Evolutionary conservation across 2,113 vertebrate genomes (phyloP), one percentile per base, ranked within the genome.

Genomic region (Macquaria australasica): DNA sequence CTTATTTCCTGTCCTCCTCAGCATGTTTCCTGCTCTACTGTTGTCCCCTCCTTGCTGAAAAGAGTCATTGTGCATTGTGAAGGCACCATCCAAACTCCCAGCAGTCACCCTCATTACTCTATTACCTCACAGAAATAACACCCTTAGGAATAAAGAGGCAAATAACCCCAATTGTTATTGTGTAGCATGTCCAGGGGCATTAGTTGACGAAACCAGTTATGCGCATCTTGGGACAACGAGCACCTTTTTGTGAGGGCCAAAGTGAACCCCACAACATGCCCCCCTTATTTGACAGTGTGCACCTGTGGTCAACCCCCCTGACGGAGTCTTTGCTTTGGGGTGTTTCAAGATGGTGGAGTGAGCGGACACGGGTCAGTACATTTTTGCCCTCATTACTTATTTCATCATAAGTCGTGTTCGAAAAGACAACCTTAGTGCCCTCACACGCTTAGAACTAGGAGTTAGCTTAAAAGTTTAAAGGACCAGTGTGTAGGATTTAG

Each of bases 1-100:
- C 72, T 87, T 83, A 83, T 84, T 84, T 89, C 83, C 87, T 86
- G 51, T 59, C 51, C 39, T 72, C 64, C 48, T 58, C 76, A 1
- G 15, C 51, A 20, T 28, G 69, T 23, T 64, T 73, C 75, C 83
- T 68, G 14, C 43, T 68, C 70, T 43, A 64, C 58, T 59, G 21
- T 43, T 63, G 62, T 58, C 18, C 37, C 31, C 25, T 73, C 20
- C 62, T 75, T 12, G 41, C 37, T 77, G 53, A 66, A 83, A 79
- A 77, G 39, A 76, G 77, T 63, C 6, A 48, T 72, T 80, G 21
- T 25, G 50, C 3, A 41, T 75, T 81, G 21, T 34, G 50, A 25
- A 71, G 43, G 81, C 6, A 50, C 11, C 51, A 72, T 45, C 14
- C 16, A 59, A n/a, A 16, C 31, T 50, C 20, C 62, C 75, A 55